Percentiles rank a stretch among this genome's conserved stretches.
Evolutionary conservation across 2,797 vertebrate genomes (phyloP).

Genomic region (Avahi laniger): DNA sequence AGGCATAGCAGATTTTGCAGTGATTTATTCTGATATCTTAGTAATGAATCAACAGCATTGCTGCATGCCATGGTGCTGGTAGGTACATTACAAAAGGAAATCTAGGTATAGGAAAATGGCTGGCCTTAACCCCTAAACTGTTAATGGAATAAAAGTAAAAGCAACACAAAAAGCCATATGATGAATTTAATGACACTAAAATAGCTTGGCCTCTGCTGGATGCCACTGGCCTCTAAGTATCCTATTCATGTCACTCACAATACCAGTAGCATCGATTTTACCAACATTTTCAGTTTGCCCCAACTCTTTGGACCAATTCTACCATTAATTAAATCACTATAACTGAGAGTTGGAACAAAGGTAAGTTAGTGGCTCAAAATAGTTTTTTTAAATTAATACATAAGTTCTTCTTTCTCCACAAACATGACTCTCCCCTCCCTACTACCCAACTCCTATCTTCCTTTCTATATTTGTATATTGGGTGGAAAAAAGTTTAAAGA

Average conservation of each 20-base stretch:
- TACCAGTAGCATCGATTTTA: conserved; percentile 56
- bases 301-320: conserved; percentile 60
- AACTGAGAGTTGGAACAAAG: conserved; percentile 64
- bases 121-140: conserved; percentile 51
- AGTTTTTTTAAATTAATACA: conserved; percentile 23
- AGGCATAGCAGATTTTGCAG: neutral
- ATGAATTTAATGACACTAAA: conserved; percentile 71
- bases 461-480: neutral
- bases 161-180: conserved; percentile 64
- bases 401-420: conserved; percentile 29
- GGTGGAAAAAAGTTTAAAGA: neutral
- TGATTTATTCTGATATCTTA: conserved; percentile 39
- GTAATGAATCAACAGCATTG: conserved; percentile 43
- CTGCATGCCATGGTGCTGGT: neutral
- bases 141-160: conserved; percentile 67
- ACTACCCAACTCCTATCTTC: neutral
- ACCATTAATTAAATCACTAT: conserved; percentile 32
- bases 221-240: conserved; percentile 56
- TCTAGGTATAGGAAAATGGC: conserved; percentile 47
- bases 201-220: conserved; percentile 68
- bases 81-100: conserved; percentile 47
- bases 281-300: conserved; percentile 67
- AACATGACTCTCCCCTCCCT: neutral
- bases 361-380: conserved; percentile 62
- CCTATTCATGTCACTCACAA: conserved; percentile 64